phyloP scores from a whole-genome alignment of 64 coral and sea anemone species.

The Montipora sp. region DNA sequence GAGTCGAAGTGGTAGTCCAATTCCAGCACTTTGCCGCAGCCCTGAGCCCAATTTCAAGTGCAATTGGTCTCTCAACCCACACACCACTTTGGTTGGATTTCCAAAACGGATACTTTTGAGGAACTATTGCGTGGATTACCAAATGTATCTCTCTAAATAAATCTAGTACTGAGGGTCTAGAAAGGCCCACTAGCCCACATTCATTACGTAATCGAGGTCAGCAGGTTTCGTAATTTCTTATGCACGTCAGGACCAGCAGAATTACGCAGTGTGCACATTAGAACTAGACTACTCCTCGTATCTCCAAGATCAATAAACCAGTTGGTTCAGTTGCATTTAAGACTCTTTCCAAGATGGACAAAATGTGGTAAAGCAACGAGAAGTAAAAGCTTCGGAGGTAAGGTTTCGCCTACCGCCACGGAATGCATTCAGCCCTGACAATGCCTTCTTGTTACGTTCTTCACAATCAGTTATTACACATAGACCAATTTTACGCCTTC shows the following conservation, averaged over 20 bases:
- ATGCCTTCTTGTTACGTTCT: constrained; percentile 14
- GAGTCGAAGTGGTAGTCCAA: constrained; percentile 8
- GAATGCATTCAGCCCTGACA: background rate
- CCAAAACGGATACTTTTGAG: constrained; percentile 55
- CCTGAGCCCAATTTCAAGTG: background rate
- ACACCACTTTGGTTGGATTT: constrained; percentile 55
- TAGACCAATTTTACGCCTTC: background rate
- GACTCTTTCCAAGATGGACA: constrained; percentile 39
- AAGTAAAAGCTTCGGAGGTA: background rate
- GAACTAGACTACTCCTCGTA: constrained; percentile 14
- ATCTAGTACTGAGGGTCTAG: constrained; percentile 33
- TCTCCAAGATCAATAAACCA: constrained; percentile 28
- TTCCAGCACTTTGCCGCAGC: background rate
- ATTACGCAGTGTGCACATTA: constrained; percentile 34
- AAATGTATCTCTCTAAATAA: background rate
- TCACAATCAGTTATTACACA: constrained; percentile 9
- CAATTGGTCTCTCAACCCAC: constrained; percentile 45
- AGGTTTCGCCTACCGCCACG: background rate
- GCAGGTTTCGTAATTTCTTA: constrained; percentile 22
- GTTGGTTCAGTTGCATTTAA: constrained; percentile 54
- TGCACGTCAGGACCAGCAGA: background rate
- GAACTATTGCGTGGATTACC: constrained; percentile 50
- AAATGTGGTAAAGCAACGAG: constrained; percentile 42
- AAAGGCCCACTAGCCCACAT: constrained; percentile 53
- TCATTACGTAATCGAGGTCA: constrained; percentile 32